Base-by-base conservation (phyloP, 2,888 invertebrate species). In the Deroplatys truncata region DNA sequence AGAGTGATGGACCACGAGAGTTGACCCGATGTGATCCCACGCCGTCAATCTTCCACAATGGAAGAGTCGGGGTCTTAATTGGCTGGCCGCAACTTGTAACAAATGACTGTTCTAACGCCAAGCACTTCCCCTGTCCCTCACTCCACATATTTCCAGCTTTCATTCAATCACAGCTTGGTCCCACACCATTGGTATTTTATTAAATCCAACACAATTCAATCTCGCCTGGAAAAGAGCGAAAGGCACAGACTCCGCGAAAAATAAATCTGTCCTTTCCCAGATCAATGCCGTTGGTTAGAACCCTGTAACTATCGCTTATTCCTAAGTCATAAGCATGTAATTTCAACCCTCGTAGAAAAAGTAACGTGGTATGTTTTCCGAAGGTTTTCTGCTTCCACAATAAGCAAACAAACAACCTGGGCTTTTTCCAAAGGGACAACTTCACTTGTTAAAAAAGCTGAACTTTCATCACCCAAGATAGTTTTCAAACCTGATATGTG, bases 41-140 rank as follows among this genome's bases (percentile, higher is more conserved):
- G 56, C 56, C 56, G 56, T 72, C 56, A 72, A 72, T 72, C 56
- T 72, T 72, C 56, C 56, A 72, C 56, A 72, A 20, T 72, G 56
- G 56, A 72, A 72, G 56, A 72, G 56, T 72, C 56, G 56, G 56
- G 25, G 56, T 25, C 56, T 72, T 72, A 72, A 72, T 86, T 82
- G 25, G 20, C 82, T 56, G 43, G 56, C 43, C 13, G 49, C 49
- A 86, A 28, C 86, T 28, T 20, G 72, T 86, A 82, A 86, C 86
- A 86, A 86, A 86, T 86, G 82, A n/a, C 72, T 82, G 86, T 82
- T 86, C 86, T 56, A 56, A n/a, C 56, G 85, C 85, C 43, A 85
- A 28, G 43, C 43, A 43, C 10, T 43, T 20, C n/a, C 49, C 56
- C 43, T 85, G 49, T 85, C 16, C 28, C 15, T 56, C 49, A 85